A percentile compares a stretch with the other conserved stretches of the same genome.
phyloP scores from a whole-genome alignment of 2,888 invertebrate genomes.

The Herminia tarsipennalis region DNA sequence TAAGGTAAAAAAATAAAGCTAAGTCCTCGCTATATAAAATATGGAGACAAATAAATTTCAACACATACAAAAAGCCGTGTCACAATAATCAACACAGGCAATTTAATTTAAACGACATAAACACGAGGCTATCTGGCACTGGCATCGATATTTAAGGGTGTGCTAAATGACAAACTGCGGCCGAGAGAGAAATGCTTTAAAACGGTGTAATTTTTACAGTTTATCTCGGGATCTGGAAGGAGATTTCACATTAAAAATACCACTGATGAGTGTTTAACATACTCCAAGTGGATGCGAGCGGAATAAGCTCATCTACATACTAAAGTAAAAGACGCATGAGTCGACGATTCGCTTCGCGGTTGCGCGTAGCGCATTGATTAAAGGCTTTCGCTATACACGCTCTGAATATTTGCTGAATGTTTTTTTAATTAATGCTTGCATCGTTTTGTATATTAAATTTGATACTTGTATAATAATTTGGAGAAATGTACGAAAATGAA shows the following conservation, averaged over 20 bases:
- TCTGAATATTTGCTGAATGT: conserved; percentile 52
- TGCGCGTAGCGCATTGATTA: conserved; percentile 62
- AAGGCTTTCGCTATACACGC: conserved; percentile 60
- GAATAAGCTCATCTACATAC: conserved; percentile 66
- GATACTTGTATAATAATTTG: conserved; percentile 52
- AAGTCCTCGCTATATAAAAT: conserved; percentile 46
- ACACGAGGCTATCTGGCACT: conserved; percentile 77
- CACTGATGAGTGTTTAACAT: conserved; percentile 65
- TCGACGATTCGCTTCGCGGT: conserved; percentile 55
- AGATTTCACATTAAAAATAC: conserved; percentile 72
- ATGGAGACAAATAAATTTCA: conserved; percentile 67
- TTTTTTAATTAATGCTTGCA: conserved; percentile 57
- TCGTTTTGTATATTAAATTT: conserved; percentile 54
- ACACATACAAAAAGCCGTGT: conserved; percentile 72
- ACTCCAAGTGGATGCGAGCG: conserved; percentile 50
- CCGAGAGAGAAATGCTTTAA: conserved; percentile 75
- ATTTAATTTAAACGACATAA: conserved; percentile 83
- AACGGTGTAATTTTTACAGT: conserved; percentile 75
- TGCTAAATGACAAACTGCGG: conserved; percentile 82
- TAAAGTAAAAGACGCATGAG: conserved; percentile 52
- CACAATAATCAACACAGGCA: conserved; percentile 78
- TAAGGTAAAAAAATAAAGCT: conserved; percentile 31
- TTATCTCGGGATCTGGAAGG: conserved; percentile 70
- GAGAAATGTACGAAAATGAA: conserved; percentile 43
- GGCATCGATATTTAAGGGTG: conserved; percentile 82